Evolutionary conservation across 2,888 invertebrate species (phyloP).

Genomic region (Cabera pusaria): DNA sequence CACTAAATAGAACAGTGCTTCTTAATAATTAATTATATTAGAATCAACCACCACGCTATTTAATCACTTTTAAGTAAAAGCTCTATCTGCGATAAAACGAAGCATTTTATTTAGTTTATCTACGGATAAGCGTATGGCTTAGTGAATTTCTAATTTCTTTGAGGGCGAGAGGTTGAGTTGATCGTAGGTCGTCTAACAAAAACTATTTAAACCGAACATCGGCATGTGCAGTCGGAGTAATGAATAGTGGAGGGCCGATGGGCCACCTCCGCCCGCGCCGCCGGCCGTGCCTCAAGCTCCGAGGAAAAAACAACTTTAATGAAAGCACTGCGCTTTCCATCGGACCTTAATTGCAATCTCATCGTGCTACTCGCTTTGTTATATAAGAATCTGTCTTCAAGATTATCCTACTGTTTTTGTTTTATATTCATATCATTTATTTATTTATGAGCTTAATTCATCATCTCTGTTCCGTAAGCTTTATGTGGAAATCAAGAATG

Average conservation of each 20-base stretch:
- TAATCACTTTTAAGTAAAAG: constrained; percentile 8
- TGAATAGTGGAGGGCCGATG: constrained; percentile 56
- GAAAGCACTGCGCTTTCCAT: constrained; percentile 55
- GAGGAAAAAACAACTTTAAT: constrained; percentile 64
- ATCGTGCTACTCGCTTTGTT: constrained; percentile 24
- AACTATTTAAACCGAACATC: constrained; percentile 75
- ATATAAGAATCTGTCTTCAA: constrained; percentile 2
- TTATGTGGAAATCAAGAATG: no score
- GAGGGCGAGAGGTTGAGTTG: constrained; percentile 36
- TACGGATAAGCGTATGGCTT: constrained; percentile 19
- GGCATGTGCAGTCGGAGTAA: constrained; percentile 65
- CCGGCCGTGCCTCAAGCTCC: constrained; percentile 17
- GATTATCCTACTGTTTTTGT: background rate
- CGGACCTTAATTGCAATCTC: constrained; percentile 57
- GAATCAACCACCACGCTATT: background rate
- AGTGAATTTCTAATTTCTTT: constrained; percentile 46
- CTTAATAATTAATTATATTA: no score
- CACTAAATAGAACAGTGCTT: no score
- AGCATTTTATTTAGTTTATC: constrained; percentile 27
- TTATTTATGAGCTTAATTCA: no score
- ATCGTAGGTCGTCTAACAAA: constrained; percentile 60
- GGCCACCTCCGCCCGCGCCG: constrained; percentile 33
- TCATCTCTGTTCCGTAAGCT: no score
- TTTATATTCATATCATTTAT: no score
- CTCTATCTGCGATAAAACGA: constrained; percentile 16